phyloP scores from a whole-genome alignment of 2,797 vertebrate genomes.

The Capromys pilorides region DNA sequence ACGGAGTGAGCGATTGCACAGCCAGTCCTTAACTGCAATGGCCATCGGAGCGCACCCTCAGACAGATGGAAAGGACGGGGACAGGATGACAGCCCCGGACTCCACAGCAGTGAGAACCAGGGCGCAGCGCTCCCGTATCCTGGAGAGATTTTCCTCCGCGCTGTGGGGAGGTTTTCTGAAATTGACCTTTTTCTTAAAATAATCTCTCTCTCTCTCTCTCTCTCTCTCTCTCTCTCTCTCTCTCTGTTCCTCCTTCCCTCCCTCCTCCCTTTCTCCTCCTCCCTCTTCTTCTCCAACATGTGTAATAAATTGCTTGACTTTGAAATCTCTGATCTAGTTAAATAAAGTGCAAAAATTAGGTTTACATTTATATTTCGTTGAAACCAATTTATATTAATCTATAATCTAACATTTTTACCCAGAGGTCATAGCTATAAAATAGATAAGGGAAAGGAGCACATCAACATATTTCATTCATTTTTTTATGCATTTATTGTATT shows the following conservation, averaged over 20 bases:
- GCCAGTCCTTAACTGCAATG: background rate
- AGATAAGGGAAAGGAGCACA: background rate
- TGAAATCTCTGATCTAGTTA: background rate
- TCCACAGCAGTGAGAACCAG: background rate
- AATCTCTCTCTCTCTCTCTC: background rate
- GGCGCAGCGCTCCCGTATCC: background rate
- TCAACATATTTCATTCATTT: background rate
- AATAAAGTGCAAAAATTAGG: background rate
- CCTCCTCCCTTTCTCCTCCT: too few relatives aligned
- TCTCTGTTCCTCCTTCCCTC: background rate
- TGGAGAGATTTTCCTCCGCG: background rate
- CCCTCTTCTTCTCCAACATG: background rate
- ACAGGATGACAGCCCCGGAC: background rate
- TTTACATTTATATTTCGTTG: conserved; percentile 45
- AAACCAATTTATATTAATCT: conserved; percentile 15
- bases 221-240: too few relatives aligned
- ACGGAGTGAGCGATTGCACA: background rate
- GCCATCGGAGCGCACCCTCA: background rate
- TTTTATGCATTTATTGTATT: too few relatives aligned
- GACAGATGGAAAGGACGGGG: background rate
- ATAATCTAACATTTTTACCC: background rate
- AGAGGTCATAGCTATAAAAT: background rate
- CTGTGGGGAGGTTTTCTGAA: background rate
- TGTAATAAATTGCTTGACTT: background rate
- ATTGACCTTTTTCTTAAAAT: background rate